phyloP scores from a whole-genome alignment of 2,797 vertebrate genomes.

The Oreonectes daqikongensis region DNA sequence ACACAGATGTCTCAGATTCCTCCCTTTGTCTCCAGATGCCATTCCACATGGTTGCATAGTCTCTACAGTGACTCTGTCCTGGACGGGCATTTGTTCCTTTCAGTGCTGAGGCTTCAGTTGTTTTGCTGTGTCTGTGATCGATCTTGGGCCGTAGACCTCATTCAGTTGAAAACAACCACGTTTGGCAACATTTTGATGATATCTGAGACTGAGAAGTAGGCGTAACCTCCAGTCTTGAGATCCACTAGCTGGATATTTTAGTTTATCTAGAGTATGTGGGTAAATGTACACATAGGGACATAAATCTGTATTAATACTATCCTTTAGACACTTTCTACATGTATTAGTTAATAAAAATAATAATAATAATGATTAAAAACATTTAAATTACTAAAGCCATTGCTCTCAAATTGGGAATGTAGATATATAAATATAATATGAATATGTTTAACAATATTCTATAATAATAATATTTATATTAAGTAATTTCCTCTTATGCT shows the following conservation, averaged over 20 bases:
- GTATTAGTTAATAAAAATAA: too few relatives aligned
- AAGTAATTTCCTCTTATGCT: not conserved
- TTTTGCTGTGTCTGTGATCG: slow-evolving; percentile 18
- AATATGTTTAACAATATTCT: too few relatives aligned
- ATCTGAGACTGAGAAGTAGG: not conserved
- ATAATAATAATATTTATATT: too few relatives aligned
- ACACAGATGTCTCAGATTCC: slow-evolving; percentile 72
- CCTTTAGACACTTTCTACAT: too few relatives aligned
- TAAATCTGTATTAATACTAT: too few relatives aligned
- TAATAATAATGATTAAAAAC: too few relatives aligned
- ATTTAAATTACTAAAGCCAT: too few relatives aligned
- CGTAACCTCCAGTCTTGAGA: not conserved
- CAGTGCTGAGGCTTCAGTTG: slow-evolving; percentile 30
- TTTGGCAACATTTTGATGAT: not conserved
- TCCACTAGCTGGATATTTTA: not conserved
- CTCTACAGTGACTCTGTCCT: slow-evolving; percentile 53
- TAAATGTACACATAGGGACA: too few relatives aligned
- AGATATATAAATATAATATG: too few relatives aligned
- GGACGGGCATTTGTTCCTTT: slow-evolving; percentile 31
- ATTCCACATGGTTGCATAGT: slow-evolving; percentile 75
- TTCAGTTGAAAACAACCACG: not conserved
- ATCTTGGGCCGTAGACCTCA: not conserved
- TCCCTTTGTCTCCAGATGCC: slow-evolving; percentile 79
- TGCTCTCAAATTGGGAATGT: too few relatives aligned
- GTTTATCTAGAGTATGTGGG: not conserved